These are phyloP conservation scores for Drosophila nigromelanica DNA, from an alignment of 1,140 invertebrate genomes.

Conservation along the genomic window DNA sequence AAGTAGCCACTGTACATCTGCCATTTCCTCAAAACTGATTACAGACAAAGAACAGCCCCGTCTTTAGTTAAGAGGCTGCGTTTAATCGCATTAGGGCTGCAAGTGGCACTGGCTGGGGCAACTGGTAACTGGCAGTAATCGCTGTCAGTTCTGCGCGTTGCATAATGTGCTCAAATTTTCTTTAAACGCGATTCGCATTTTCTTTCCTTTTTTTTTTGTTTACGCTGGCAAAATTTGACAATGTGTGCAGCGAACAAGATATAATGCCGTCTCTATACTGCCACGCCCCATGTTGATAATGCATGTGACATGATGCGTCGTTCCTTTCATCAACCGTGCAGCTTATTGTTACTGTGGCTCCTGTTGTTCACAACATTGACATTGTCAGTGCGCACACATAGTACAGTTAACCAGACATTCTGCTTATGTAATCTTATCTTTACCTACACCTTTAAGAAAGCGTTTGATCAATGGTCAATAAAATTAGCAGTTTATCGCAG, in stretches of 20 bases:
- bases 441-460: too few species aligned
- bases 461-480: not conserved
- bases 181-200: conserved; percentile 42
- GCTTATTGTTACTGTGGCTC: conserved; percentile 52
- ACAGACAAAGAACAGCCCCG: conserved; percentile 26
- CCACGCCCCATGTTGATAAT: not conserved
- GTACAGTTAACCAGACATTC: conserved; percentile 45
- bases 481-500: not conserved
- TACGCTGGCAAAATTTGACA: conserved; percentile 45
- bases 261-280: conserved; percentile 50
- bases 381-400: conserved; percentile 44
- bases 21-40: conserved; percentile 51
- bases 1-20: conserved; percentile 32
- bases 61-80: conserved; percentile 23
- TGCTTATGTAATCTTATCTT: conserved; percentile 26
- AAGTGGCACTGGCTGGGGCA: conserved; percentile 1
- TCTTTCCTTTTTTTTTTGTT: not conserved
- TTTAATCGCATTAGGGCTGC: conserved; percentile 61
- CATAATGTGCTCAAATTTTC: conserved; percentile 67
- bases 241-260: conserved; percentile 74
- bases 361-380: conserved; percentile 11
- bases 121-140: not conserved
- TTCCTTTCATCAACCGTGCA: conserved; percentile 58
- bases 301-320: conserved; percentile 2
- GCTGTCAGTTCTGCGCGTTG: not conserved